phyloP scores from a whole-genome alignment of 2,888 invertebrate genomes.

The Andrena haemorrhoa region DNA sequence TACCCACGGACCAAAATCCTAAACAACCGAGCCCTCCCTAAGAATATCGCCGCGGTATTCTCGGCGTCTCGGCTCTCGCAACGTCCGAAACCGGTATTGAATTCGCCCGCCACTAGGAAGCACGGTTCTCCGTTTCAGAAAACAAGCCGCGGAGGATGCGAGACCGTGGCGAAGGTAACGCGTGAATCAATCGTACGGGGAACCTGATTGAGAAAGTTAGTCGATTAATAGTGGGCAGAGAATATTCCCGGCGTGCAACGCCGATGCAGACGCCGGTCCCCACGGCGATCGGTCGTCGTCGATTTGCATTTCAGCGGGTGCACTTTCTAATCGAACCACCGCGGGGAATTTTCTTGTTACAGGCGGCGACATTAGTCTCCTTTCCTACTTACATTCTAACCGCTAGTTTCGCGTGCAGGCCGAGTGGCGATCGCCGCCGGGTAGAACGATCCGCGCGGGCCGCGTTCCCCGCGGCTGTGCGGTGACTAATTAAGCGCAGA shows the following conservation, averaged over 20 bases:
- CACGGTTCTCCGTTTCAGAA: neutral
- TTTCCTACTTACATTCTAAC: constrained; percentile 71
- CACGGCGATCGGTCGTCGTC: neutral
- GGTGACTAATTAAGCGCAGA: constrained; percentile 26
- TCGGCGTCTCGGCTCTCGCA: no score
- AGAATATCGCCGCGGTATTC: no score
- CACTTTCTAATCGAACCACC: constrained; percentile 70
- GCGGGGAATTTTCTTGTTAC: constrained; percentile 68
- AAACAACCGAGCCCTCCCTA: no score
- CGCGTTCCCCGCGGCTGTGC: neutral
- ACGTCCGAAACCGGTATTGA: no score
- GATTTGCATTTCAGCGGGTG: constrained; percentile 58
- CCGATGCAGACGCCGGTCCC: constrained; percentile 8
- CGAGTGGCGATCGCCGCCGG: constrained; percentile 11
- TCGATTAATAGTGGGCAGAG: constrained; percentile 52
- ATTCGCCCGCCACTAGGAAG: neutral
- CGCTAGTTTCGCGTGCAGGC: constrained; percentile 54
- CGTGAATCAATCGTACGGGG: neutral
- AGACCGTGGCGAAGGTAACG: neutral
- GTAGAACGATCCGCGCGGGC: neutral
- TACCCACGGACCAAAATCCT: no score
- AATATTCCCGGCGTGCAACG: constrained; percentile 32
- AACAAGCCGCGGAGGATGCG: neutral
- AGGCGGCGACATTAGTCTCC: constrained; percentile 71
- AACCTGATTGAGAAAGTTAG: constrained; percentile 44